Percentiles rank a stretch among this genome's conserved stretches.
phyloP scores from a whole-genome alignment of 2,888 invertebrate species.

The Zaprionus bogoriensis region DNA sequence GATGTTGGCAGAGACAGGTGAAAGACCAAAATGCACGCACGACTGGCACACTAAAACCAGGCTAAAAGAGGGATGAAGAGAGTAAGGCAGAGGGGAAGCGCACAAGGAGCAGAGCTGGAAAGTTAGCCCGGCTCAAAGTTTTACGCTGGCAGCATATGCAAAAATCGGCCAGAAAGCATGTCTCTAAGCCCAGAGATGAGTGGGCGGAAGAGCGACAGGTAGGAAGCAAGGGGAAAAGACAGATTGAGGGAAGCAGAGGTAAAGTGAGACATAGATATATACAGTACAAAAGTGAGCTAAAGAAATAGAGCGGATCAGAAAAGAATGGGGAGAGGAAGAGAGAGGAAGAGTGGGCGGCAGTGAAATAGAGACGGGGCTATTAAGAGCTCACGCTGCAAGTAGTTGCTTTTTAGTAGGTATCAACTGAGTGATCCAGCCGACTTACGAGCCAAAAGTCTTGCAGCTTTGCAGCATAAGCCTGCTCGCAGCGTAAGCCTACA shows the following conservation, averaged over 20 bases:
- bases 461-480: conserved; percentile 35
- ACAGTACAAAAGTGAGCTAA: too few relatives aligned
- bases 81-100: not conserved
- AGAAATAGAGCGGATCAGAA: not conserved
- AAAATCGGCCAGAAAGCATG: not conserved
- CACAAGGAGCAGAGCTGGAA: not conserved
- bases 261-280: not conserved
- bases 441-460: conserved; percentile 4
- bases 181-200: not conserved
- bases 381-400: not conserved
- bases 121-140: conserved; percentile 4
- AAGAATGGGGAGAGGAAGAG: not conserved
- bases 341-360: too few relatives aligned
- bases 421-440: conserved; percentile 15
- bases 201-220: not conserved
- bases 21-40: conserved; percentile 28
- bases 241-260: not conserved
- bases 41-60: conserved; percentile 20
- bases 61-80: not conserved
- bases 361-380: too few relatives aligned
- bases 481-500: conserved; percentile 29
- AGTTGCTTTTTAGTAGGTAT: conserved; percentile 8
- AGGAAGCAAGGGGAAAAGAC: too few relatives aligned
- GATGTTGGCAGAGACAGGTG: not conserved
- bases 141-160: conserved; percentile 6